Evolutionary conservation across 2,113 vertebrate species (phyloP).

Genomic region (Oxyruncus cristatus): DNA sequence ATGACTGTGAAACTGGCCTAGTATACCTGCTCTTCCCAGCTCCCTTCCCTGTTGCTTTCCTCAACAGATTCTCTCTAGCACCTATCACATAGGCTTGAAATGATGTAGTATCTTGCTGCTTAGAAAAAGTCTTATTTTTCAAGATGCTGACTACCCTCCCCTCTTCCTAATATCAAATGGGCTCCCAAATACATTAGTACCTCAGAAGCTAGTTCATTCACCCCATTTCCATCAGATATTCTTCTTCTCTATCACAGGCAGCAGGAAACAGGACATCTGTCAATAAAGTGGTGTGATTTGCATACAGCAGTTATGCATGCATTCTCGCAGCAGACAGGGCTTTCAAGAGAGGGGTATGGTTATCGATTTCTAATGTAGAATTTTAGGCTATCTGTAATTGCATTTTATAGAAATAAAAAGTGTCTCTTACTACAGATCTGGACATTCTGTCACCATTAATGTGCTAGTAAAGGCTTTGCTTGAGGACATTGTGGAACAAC

Average conservation of each 20-base stretch:
- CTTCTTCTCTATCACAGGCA: background rate
- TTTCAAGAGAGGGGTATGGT: background rate
- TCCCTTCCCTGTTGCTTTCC: background rate
- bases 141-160: background rate
- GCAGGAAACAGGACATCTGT: background rate
- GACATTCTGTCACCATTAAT: constrained; percentile 27
- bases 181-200: background rate
- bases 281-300: background rate
- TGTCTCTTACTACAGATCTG: constrained; percentile 25
- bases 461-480: constrained; percentile 50
- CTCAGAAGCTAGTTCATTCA: background rate
- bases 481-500: constrained; percentile 24
- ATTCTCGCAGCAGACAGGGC: background rate
- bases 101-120: background rate
- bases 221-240: background rate
- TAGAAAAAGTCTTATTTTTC: background rate
- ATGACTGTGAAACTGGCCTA: background rate
- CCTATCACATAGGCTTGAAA: background rate
- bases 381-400: constrained; percentile 12
- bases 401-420: constrained; percentile 33
- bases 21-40: background rate
- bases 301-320: background rate
- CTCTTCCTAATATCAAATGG: background rate
- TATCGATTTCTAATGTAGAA: background rate
- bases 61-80: background rate